These are phyloP conservation scores for Ladona fulva DNA, from an alignment of 1,140 invertebrate genomes.

Conservation along the genomic window DNA sequence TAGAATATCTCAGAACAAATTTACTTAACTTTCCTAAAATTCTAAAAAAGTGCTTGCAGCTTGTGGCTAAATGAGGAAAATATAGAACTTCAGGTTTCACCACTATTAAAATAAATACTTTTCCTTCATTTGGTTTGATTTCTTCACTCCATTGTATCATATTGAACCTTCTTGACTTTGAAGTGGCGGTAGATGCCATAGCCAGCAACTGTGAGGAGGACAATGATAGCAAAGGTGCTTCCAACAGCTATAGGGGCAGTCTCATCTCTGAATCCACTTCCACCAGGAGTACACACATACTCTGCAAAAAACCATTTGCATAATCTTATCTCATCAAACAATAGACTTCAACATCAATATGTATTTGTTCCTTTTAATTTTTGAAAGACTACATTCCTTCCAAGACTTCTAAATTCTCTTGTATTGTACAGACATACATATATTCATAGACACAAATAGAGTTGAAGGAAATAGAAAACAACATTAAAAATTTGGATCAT, in stretches of 20 bases:
- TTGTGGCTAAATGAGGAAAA: background rate
- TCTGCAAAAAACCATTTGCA: slow-evolving; percentile 27
- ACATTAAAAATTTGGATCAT: too few species aligned
- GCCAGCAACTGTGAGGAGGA: slow-evolving; percentile 66
- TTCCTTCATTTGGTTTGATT: background rate
- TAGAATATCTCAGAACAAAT: too few species aligned
- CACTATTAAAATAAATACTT: background rate
- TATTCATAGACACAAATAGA: too few species aligned
- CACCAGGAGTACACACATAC: slow-evolving; percentile 29
- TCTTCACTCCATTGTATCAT: slow-evolving; percentile 81
- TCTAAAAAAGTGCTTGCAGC: background rate
- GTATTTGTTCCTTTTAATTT: too few species aligned
- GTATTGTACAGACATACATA: too few species aligned
- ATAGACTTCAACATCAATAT: too few species aligned
- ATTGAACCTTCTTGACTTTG: slow-evolving; percentile 83
- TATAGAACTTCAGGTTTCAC: background rate
- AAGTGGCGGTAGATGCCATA: slow-evolving; percentile 81
- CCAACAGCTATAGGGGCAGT: slow-evolving; percentile 80
- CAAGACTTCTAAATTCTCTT: too few species aligned
- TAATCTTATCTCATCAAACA: too few species aligned
- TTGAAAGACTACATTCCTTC: too few species aligned
- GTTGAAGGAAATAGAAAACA: too few species aligned
- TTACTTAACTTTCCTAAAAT: too few species aligned
- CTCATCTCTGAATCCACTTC: slow-evolving; percentile 52
- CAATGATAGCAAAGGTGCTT: slow-evolving; percentile 70